Percentiles rank a stretch among this genome's conserved stretches.
These are phyloP conservation scores for Drosophila greeni DNA, from an alignment of 2,888 invertebrate species.

Conservation along the genomic window DNA sequence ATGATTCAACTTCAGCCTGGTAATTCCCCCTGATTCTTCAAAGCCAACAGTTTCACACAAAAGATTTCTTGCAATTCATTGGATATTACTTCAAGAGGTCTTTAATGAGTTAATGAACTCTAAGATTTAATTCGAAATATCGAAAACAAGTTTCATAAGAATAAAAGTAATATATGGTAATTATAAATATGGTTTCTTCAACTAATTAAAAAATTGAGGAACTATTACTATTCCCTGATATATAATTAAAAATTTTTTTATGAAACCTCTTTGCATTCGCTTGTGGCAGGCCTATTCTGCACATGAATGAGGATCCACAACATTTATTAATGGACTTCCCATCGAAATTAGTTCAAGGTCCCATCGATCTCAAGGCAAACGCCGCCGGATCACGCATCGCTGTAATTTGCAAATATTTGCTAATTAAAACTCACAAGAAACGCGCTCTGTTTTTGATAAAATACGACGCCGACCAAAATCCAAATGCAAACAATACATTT, in stretches of 20 bases:
- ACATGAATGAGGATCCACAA: not conserved
- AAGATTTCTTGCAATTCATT: constrained; percentile 4
- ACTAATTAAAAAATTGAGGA: not conserved
- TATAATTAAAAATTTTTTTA: not conserved
- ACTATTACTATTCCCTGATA: not conserved
- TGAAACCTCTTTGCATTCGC: not conserved
- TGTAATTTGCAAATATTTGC: constrained; percentile 70
- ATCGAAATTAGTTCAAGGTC: constrained; percentile 58
- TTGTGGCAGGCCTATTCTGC: constrained; percentile 1
- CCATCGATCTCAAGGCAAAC: constrained; percentile 46
- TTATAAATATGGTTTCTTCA: not conserved
- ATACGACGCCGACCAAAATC: constrained; percentile 21
- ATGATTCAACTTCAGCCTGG: constrained; percentile 1
- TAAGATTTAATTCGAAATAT: not conserved
- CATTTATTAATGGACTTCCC: constrained; percentile 18
- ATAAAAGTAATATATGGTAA: not conserved
- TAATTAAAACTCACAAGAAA: constrained; percentile 56
- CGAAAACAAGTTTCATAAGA: not conserved
- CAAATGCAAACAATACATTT: constrained; percentile 23
- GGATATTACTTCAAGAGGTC: not conserved
- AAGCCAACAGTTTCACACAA: not conserved
- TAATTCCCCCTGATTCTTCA: constrained; percentile 5
- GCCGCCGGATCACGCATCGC: constrained; percentile 24
- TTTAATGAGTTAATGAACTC: not conserved
- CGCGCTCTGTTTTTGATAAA: constrained; percentile 33